A percentile compares a stretch with the other conserved stretches of the same genome.
phyloP scores from a whole-genome alignment of 1,140 invertebrate species.

The Nomia melanderi region DNA sequence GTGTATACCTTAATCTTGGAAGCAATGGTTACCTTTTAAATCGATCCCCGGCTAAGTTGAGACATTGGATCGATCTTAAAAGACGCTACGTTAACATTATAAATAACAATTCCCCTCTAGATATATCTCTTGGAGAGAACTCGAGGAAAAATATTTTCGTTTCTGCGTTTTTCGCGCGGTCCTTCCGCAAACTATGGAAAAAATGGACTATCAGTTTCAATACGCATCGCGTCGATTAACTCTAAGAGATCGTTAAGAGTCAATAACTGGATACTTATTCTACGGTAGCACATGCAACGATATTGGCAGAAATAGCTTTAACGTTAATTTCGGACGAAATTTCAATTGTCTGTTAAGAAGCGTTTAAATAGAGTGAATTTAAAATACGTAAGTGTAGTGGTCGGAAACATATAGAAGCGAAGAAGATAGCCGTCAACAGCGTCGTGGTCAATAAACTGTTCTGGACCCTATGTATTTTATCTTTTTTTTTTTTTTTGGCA shows the following conservation, averaged over 20 bases:
- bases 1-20: conserved; percentile 36
- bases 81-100: neutral
- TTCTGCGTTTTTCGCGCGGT: neutral
- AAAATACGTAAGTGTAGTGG: neutral
- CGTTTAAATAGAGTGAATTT: conserved; percentile 11
- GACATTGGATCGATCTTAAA: neutral
- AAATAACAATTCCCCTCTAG: neutral
- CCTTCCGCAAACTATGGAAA: neutral
- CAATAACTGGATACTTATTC: conserved; percentile 13
- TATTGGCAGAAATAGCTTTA: conserved; percentile 22
- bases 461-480: conserved; percentile 52
- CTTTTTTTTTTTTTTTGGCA: conserved; percentile 47
- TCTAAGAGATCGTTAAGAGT: neutral
- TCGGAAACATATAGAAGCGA: conserved; percentile 9
- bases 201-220: conserved; percentile 10
- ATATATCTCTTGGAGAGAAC: neutral
- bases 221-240: conserved; percentile 4
- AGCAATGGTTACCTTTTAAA: conserved; percentile 11
- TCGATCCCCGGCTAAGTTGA: neutral
- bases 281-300: conserved; percentile 34
- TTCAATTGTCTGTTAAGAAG: conserved; percentile 1
- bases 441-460: conserved; percentile 18
- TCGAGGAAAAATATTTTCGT: neutral
- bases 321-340: conserved; percentile 22
- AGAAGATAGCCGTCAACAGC: conserved; percentile 18